These are phyloP conservation scores for Bagarius yarrelli DNA, from an alignment of 2,113 vertebrate species.

Conservation along the genomic window DNA sequence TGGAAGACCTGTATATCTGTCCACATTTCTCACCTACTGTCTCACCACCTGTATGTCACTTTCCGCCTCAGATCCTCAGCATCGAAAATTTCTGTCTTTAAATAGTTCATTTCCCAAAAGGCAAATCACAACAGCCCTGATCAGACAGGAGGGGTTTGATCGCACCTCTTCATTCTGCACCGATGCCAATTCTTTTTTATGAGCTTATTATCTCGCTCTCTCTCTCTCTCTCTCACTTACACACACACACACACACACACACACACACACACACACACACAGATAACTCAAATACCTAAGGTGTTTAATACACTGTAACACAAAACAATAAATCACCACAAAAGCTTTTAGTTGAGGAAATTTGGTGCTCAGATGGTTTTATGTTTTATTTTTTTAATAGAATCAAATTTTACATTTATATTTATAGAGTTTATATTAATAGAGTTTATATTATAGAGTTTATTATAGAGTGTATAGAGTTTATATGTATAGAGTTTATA, in stretches of 20 bases:
- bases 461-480: no score
- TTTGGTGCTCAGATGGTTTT: neutral
- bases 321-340: neutral
- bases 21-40: neutral
- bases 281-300: slow-evolving; percentile 4
- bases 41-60: neutral
- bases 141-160: slow-evolving; percentile 45
- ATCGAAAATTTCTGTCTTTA: slow-evolving; percentile 20
- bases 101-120: slow-evolving; percentile 61
- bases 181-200: neutral
- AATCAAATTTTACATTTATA: no score
- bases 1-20: neutral
- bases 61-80: neutral
- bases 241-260: slow-evolving; percentile 18
- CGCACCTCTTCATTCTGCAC: slow-evolving; percentile 32
- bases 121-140: slow-evolving; percentile 66
- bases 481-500: no score
- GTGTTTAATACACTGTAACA: neutral
- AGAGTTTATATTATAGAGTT: no score
- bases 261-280: slow-evolving; percentile 8
- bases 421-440: no score
- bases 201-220: slow-evolving; percentile 14
- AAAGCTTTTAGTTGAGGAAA: no score
- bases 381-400: no score
- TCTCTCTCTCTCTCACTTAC: neutral